Evolutionary conservation across 1,140 invertebrate genomes (phyloP), one percentile per base, ranked within the genome.

Genomic region (Gryllus bimaculatus): DNA sequence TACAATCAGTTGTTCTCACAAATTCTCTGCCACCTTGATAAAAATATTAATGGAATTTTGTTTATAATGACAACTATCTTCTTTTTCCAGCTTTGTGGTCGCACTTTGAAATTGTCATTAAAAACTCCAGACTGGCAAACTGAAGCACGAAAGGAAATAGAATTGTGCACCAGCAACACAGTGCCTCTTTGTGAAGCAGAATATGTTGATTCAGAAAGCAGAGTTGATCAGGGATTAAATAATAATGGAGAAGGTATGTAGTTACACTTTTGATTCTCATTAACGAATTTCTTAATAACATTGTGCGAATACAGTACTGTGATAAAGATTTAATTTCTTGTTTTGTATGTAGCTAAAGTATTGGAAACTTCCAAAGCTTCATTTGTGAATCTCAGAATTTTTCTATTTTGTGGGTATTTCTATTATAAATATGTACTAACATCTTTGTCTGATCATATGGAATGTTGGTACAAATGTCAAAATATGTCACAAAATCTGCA

Each of bases 101-200:
- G 93, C 81, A 86, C 88, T 8, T 86, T 98, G 8, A 87, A 87
- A 73, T 89, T 97, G 13, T 88, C 89, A n/a, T 86, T 98, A 2
- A 96, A 95, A 85, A 95, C 95, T 0, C 90, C 91, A 3, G 90
- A 96, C 81, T 98, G 96, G 96, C 88, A 93, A 49, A 88, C 91
- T 48, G 88, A 92, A 81, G 91, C 96, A 12, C 90, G 93, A 82
- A 90, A 92, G 77, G 95, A 97, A 87, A 91, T 97, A 81, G 91
- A 90, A 76, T 86, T 96, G 13, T 96, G 94, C 85, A 91, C 92
- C 18, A 93, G 93, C 81, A 96, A 95, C 82, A 95, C 94, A 7
- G 87, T 93, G 75, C 91, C 94, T 8, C 86, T 97, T 47, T 92
- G 89, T 82, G 87, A 87, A 8, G 84, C 87, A 8, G 84, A 85